A percentile compares a stretch with the other conserved stretches of the same genome.
Evolutionary conservation across 2,113 vertebrate genomes (phyloP).

Genomic region (Antechinus stuartii): DNA sequence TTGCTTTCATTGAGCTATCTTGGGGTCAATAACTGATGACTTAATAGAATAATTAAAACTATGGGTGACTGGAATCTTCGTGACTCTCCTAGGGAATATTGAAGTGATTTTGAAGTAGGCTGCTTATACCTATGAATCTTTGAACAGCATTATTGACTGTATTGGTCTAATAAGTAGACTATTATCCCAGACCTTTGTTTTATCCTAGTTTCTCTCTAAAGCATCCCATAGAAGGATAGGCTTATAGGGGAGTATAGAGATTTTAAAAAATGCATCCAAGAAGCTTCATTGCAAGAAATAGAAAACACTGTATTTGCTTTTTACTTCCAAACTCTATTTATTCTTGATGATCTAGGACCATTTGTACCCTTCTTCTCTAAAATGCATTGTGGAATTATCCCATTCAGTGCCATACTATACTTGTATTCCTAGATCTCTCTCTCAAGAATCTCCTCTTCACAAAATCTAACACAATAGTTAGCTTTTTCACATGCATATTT

Average conservation of each 20-base stretch:
- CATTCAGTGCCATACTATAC: neutral
- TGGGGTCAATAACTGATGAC: neutral
- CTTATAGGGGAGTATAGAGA: neutral
- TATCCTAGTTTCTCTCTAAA: neutral
- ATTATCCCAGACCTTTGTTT: neutral
- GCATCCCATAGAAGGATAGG: neutral
- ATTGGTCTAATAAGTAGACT: neutral
- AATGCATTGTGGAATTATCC: neutral
- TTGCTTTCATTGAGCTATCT: slow-evolving; percentile 28
- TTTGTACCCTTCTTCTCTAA: neutral
- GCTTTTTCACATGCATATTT: neutral
- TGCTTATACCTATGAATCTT: neutral
- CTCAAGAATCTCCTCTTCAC: neutral
- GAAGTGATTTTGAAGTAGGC: neutral
- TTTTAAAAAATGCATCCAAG: neutral
- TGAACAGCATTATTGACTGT: neutral
- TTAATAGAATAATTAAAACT: slow-evolving; percentile 15
- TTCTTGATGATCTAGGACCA: neutral
- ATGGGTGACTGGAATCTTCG: neutral
- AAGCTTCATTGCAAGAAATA: neutral
- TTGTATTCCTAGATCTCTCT: neutral
- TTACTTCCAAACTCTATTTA: neutral
- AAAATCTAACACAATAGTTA: neutral
- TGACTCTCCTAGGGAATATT: neutral
- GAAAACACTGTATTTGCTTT: neutral